Evolutionary conservation across 2,888 invertebrate genomes (phyloP).

Genomic region (Cistogaster globosa): DNA sequence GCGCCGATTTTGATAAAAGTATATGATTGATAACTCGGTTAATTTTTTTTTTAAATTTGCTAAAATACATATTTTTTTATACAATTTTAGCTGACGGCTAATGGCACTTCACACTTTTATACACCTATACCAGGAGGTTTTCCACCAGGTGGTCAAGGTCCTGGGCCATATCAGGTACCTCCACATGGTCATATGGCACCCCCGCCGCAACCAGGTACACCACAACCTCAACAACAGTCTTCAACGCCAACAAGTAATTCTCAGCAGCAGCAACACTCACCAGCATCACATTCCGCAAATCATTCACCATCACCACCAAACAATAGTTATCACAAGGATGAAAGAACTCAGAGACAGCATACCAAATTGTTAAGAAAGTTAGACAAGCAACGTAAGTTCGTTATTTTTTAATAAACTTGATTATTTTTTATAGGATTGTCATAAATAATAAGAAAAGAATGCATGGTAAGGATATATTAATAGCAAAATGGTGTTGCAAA

Average conservation of each 20-base stretch:
- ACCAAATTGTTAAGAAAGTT: conserved; percentile 90
- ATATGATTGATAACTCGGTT: not conserved
- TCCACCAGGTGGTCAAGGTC: conserved; percentile 82
- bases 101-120: conserved; percentile 89
- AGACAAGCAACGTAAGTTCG: conserved; percentile 86
- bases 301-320: conserved; percentile 87
- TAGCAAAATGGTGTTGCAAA: no score
- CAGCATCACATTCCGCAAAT: conserved; percentile 85
- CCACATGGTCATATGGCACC: conserved; percentile 80
- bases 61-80: conserved; percentile 15
- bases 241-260: conserved; percentile 51
- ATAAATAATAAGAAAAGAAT: no score
- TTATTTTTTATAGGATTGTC: no score
- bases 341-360: conserved; percentile 90
- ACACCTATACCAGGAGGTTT: conserved; percentile 85
- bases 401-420: not conserved
- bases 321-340: conserved; percentile 90
- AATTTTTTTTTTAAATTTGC: not conserved
- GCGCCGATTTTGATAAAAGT: conserved; percentile 56
- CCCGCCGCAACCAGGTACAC: conserved; percentile 75
- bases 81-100: conserved; percentile 86
- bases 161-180: conserved; percentile 79
- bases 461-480: no score
- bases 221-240: conserved; percentile 71
- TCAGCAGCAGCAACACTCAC: conserved; percentile 77